Percentiles rank a stretch among this genome's conserved stretches.
phyloP scores from a whole-genome alignment of 2,113 vertebrate species.

The Lepisosteus oculatus region DNA sequence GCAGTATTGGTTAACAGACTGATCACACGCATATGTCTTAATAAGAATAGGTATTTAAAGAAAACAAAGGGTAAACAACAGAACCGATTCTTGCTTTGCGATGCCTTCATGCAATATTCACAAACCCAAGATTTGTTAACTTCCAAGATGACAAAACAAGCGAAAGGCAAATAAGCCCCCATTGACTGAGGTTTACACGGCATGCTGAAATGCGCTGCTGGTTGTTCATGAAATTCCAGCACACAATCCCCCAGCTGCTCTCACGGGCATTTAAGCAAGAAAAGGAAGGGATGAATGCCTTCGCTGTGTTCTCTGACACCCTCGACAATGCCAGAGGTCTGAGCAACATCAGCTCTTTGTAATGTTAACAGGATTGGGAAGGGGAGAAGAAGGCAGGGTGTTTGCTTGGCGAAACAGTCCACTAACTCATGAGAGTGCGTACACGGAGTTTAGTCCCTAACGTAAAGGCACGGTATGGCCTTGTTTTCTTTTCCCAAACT shows the following conservation, averaged over 20 bases:
- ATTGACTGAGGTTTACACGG: conserved; percentile 33
- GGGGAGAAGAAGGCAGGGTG: conserved; percentile 13
- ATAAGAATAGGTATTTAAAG: conserved; percentile 46
- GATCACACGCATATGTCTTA: conserved; percentile 49
- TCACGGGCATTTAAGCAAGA: conserved; percentile 1
- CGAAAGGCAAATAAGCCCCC: conserved; percentile 37
- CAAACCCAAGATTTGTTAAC: conserved; percentile 52
- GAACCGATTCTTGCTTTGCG: conserved; percentile 36
- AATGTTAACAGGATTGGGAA: conserved; percentile 31
- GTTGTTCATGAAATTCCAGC: conserved; percentile 47
- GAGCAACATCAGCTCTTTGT: conserved; percentile 41
- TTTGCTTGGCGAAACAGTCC: conserved; percentile 22
- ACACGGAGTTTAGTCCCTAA: background rate
- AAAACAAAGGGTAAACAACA: conserved; percentile 35
- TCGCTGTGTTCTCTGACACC: conserved; percentile 32
- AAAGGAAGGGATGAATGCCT: conserved; percentile 36
- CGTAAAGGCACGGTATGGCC: background rate
- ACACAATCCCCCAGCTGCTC: conserved; percentile 42
- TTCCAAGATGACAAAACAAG: conserved; percentile 34
- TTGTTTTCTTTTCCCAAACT: conserved; percentile 1
- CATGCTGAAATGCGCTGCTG: conserved; percentile 42
- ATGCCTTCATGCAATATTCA: conserved; percentile 39
- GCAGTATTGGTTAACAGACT: conserved; percentile 44
- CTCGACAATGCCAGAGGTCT: conserved; percentile 27
- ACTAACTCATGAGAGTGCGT: conserved; percentile 18